Conservation (phyloP, 2,113 vertebrate species). For the Castor canadensis region DNA sequence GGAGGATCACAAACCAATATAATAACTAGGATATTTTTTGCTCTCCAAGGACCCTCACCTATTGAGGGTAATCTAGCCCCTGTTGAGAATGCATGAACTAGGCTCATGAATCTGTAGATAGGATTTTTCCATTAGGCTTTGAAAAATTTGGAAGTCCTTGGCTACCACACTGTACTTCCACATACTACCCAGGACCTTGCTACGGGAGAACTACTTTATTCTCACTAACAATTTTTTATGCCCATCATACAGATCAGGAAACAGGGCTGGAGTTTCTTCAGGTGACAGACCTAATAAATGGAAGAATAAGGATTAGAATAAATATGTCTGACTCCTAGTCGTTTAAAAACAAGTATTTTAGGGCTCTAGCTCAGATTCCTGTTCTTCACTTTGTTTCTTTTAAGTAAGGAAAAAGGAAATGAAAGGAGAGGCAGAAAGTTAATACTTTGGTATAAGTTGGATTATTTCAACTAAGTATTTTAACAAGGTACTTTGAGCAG, state of each 20-base stretch:
- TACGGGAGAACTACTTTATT: background rate
- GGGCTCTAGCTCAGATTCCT: background rate
- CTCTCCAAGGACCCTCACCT: background rate
- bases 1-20: background rate
- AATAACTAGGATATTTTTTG: background rate
- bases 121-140: background rate
- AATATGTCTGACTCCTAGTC: background rate
- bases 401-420: background rate
- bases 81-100: background rate
- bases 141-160: background rate
- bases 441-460: background rate
- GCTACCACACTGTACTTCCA: background rate
- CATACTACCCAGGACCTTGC: background rate
- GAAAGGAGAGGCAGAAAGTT: background rate
- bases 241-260: background rate
- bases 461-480: slow-evolving; percentile 2
- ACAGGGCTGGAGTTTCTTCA: background rate
- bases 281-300: background rate
- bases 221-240: background rate
- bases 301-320: background rate
- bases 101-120: background rate
- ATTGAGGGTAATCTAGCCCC: background rate
- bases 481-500: slow-evolving; percentile 5
- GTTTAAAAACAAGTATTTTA: slow-evolving; percentile 15
- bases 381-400: background rate